A percentile compares a stretch with the other conserved stretches of the same genome.
Conservation (phyloP, 2,113 vertebrate genomes). For the Elephantulus edwardii region DNA sequence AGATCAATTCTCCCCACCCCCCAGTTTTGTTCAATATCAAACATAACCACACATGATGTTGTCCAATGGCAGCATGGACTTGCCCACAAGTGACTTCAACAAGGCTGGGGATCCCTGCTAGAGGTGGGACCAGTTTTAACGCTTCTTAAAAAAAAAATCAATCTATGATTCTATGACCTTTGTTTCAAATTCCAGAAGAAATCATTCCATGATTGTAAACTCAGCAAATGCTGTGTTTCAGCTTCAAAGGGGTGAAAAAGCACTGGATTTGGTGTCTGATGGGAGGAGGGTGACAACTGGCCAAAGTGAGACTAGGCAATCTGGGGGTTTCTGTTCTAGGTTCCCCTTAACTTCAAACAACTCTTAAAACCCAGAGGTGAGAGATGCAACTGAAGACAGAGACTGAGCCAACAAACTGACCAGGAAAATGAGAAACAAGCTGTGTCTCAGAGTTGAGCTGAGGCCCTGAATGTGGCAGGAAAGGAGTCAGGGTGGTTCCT, state of each 20-base stretch:
- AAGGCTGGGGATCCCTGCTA: background rate
- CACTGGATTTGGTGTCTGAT: background rate
- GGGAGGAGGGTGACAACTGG: background rate
- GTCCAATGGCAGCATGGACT: background rate
- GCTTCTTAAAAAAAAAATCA: background rate
- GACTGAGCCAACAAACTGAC: background rate
- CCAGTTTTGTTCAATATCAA: background rate
- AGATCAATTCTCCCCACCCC: no score
- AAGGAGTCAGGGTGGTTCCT: fast-evolving
- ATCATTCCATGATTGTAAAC: background rate
- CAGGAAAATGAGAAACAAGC: background rate
- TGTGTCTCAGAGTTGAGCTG: background rate
- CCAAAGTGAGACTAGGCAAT: background rate
- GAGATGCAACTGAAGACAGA: background rate
- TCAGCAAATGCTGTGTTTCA: background rate
- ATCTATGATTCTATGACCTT: background rate
- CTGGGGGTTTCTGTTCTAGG: background rate
- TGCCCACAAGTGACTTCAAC: background rate
- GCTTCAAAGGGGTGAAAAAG: background rate
- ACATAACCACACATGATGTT: background rate
- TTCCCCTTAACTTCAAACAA: background rate
- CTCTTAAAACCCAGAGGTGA: no score
- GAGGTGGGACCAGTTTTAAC: background rate
- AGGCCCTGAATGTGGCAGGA: background rate
- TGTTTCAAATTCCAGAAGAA: background rate